Evolutionary conservation across 92 coral and sea anemone species (phyloP).

Genomic region (Chrysogorgia sp.): DNA sequence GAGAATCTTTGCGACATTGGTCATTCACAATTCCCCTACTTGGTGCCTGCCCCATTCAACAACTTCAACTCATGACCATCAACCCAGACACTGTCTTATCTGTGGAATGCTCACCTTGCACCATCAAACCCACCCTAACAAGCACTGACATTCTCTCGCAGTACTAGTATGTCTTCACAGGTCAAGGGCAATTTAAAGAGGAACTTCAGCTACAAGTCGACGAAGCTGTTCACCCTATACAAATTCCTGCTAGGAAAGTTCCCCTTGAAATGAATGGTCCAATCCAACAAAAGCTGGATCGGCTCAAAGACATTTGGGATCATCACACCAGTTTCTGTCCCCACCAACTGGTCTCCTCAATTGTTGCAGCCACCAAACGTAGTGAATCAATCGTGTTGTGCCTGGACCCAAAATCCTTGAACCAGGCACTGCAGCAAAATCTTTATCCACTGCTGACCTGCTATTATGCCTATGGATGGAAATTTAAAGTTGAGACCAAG

Average conservation of each 20-base stretch:
- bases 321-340: constrained; percentile 30
- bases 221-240: too few species aligned
- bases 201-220: constrained; percentile 53
- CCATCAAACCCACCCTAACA: constrained; percentile 8
- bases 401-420: constrained; percentile 53
- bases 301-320: constrained; percentile 32
- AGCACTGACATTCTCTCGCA: constrained; percentile 10
- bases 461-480: constrained; percentile 36
- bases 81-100: constrained; percentile 42
- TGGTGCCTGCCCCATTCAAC: constrained; percentile 41
- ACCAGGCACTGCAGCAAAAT: constrained; percentile 38
- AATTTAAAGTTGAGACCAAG: constrained; percentile 31
- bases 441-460: constrained; percentile 40
- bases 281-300: constrained; percentile 39
- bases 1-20: constrained; percentile 48
- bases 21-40: constrained; percentile 27
- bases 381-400: constrained; percentile 31
- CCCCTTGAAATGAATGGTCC: too few species aligned
- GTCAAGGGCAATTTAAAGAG: constrained; percentile 50
- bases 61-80: constrained; percentile 49
- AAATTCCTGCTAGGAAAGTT: too few species aligned
- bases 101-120: not conserved
- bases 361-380: constrained; percentile 39
- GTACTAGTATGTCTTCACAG: constrained; percentile 56
- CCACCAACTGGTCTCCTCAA: constrained; percentile 43